Percentiles rank a stretch among this genome's conserved stretches.
Conservation (phyloP, 2,113 vertebrate species). For the Mohoua ochrocephala region DNA sequence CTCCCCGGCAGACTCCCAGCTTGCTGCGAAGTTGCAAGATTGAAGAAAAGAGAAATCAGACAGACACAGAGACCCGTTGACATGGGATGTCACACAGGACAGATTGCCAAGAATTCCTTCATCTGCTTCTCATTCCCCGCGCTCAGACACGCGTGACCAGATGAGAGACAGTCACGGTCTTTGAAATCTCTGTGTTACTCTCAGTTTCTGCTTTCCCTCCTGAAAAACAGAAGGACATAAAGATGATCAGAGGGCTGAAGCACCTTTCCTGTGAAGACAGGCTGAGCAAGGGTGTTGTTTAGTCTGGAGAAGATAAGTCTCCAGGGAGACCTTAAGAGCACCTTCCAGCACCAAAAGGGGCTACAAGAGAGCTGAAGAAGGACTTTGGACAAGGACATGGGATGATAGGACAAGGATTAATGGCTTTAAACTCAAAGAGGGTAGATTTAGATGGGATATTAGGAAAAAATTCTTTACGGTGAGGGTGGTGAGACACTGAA, state of each 20-base stretch:
- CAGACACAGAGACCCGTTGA: not conserved
- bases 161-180: not conserved
- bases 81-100: not conserved
- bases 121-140: not conserved
- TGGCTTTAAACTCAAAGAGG: not conserved
- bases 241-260: not conserved
- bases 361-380: not conserved
- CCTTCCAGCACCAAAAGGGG: not conserved
- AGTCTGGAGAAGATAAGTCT: not conserved
- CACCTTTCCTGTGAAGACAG: not conserved
- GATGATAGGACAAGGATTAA: not conserved
- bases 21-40: not conserved
- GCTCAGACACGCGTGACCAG: not conserved
- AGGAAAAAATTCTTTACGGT: not conserved
- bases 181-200: not conserved
- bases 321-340: not conserved
- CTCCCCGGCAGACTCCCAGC: not conserved
- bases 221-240: not conserved
- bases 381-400: not conserved
- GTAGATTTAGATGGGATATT: not conserved
- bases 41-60: conserved; percentile 9
- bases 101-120: not conserved
- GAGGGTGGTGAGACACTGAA: not conserved
- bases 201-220: not conserved
- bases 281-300: rapidly evolving